Evolutionary conservation across 64 coral and sea anemone genomes (phyloP), one percentile per base, ranked within the genome.

Genomic region (Montipora foliosa): DNA sequence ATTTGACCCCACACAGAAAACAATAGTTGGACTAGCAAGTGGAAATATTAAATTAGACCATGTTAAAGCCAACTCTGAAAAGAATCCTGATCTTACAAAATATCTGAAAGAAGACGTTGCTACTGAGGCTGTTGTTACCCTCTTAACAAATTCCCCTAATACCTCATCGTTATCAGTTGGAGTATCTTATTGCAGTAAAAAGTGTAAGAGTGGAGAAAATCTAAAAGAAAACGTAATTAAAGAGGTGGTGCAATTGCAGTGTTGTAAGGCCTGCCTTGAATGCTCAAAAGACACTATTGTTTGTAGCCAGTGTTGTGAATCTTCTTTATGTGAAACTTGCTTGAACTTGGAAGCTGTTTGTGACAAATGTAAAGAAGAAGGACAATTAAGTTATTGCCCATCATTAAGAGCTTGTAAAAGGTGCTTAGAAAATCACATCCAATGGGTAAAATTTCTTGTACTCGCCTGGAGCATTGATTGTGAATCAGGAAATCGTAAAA

Each of bases 311-410:
- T 79, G 88, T 79, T 79, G 55, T 79, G 19, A 76, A n/a, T 79
- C 51, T 64, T 62, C 48, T 79, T 50, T 79, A 47, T 90, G 88
- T 90, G 88, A 90, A 80, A 90, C 88, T 44, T 90, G 57, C 55
- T 80, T 79, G 76, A 79, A 80, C 75, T 45, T 79, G 19, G 64
- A 90, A 46, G 53, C 75, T 79, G 88, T 79, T 47, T 90, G 88
- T 79, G 88, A 90, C 55, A 79, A 59, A 79, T 90, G 76, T 67
- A 67, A 79, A 75, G 46, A 90, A 60, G 75, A 90, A 44, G 88
- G 88, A 79, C 88, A 90, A 79, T 9, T 90, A 21, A 90, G 88
- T 67, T 76, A 90, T 80, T 47, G 17, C 25, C 88, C 88, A 79
- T 67, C 76, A 67, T 19, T 90, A 80, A 79, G 55, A 80, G 88